Base-by-base conservation (phyloP, 1,140 invertebrate species). In the Sogatella furcifera region DNA sequence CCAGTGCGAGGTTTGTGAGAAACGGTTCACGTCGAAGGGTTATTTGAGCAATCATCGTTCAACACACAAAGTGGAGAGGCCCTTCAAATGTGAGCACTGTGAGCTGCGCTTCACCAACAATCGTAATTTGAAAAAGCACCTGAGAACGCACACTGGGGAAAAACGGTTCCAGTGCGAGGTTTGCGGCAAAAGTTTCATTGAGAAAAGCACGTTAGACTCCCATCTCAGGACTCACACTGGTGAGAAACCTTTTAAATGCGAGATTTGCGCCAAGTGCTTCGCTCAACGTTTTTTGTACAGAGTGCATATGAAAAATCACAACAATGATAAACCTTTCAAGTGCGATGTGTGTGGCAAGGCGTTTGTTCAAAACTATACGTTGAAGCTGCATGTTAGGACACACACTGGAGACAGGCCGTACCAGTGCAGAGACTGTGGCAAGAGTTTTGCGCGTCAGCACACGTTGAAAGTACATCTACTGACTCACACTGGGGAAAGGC, bases 321-420 rank as follows among this genome's bases (percentile, higher is more conserved):
- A 80, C 0, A 80, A 84, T 3, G 79, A 78, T 67, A 77, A 76
- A 61, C 78, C 78, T 15, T 83, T 80, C 65, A 74, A 77, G 21
- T 86, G 84, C 69, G 80, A 83, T 62, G 78, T 80, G 58, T 85
- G 84, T 69, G 74, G 76, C 59, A 81, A 82, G 68, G 70, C 71
- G 13, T 82, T 82, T 63, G 66, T 72, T 69, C 71, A 69, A 55
- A 63, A 65, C 55, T 66, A 65, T 22, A 61, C 67, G 60, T 38
- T 73, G 38, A 62, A 64, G 15, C 68, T 64, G 14, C 71, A 72
- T 62, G 52, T 59, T 42, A 43, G 67, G 13, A 80, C 78, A 19
- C 81, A 83, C 67, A 82, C 83, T 0, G 84, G 84, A 5, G 80
- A 82, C 64, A 81, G 82, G 19, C 78, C 77, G 0, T 75, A 76